Evolutionary conservation across 2,888 invertebrate genomes (phyloP).

Genomic region (Pilophorus perplexus): DNA sequence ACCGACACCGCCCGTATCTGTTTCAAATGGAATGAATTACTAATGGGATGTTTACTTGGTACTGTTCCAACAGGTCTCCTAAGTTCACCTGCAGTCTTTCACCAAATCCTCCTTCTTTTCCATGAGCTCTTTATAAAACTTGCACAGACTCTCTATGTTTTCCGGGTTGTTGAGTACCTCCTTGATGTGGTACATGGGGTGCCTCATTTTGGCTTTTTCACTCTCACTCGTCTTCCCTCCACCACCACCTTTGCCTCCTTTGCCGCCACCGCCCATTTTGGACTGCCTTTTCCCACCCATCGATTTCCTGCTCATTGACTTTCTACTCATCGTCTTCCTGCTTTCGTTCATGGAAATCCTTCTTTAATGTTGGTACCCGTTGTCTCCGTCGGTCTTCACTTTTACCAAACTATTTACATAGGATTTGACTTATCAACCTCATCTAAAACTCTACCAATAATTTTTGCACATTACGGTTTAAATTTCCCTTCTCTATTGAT

Average conservation of each 20-base stretch:
- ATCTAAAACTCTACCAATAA: no score
- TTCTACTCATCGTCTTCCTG: constrained; percentile 7
- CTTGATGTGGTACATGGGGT: constrained; percentile 29
- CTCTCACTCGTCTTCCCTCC: not conserved
- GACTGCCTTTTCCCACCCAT: not conserved
- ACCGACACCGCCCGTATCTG: constrained; percentile 23
- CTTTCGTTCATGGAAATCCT: no score
- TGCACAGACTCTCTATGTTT: not conserved
- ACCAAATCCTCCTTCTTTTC: constrained; percentile 32
- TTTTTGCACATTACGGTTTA: no score
- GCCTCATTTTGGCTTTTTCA: constrained; percentile 16
- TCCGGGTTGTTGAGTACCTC: constrained; percentile 17
- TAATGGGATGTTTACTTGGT: not conserved
- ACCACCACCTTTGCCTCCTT: not conserved
- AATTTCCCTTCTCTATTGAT: no score
- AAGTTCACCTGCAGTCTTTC: constrained; percentile 19
- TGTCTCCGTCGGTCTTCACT: no score
- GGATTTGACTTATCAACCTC: no score
- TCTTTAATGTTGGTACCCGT: no score
- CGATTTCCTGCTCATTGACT: not conserved
- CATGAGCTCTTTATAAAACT: constrained; percentile 19
- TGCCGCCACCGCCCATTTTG: not conserved
- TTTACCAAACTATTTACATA: no score
- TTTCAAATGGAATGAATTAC: not conserved
- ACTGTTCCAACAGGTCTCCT: not conserved